A percentile compares a stretch with the other conserved stretches of the same genome.
These are phyloP conservation scores for Gerris lacustris DNA, from an alignment of 2,888 invertebrate genomes.

Conservation along the genomic window DNA sequence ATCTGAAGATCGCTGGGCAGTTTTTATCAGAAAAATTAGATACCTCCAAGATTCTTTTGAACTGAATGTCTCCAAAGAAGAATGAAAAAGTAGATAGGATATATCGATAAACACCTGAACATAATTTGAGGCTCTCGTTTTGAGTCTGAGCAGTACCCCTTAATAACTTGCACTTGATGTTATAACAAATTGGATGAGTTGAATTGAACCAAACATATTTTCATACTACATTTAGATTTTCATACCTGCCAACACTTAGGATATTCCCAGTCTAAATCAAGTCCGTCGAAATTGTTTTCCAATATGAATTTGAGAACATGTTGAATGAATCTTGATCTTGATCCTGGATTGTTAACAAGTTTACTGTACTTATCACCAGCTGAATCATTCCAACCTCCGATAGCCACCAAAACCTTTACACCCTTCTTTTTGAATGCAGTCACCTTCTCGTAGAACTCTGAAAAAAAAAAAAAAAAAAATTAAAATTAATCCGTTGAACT, in stretches of 20 bases:
- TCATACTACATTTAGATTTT: too few species aligned
- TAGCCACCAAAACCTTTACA: slow-evolving; percentile 50
- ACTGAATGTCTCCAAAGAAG: too few species aligned
- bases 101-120: too few species aligned
- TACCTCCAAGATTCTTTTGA: too few species aligned
- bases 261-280: slow-evolving; percentile 91
- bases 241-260: slow-evolving; percentile 75
- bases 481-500: slow-evolving; percentile 2
- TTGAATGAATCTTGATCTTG: slow-evolving; percentile 58
- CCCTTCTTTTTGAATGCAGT: slow-evolving; percentile 47
- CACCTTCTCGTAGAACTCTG: slow-evolving; percentile 78
- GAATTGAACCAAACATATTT: too few species aligned
- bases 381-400: slow-evolving; percentile 93
- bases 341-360: slow-evolving; percentile 58
- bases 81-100: too few species aligned
- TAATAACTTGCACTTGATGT: too few species aligned
- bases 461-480: slow-evolving; percentile 27
- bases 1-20: background rate
- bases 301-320: slow-evolving; percentile 66
- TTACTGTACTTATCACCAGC: slow-evolving; percentile 78
- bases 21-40: too few species aligned
- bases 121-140: too few species aligned
- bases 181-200: too few species aligned
- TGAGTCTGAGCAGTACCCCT: too few species aligned
- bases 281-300: slow-evolving; percentile 71